Base-by-base conservation (phyloP, 2,888 invertebrate species). In the Drosophila mimica region DNA sequence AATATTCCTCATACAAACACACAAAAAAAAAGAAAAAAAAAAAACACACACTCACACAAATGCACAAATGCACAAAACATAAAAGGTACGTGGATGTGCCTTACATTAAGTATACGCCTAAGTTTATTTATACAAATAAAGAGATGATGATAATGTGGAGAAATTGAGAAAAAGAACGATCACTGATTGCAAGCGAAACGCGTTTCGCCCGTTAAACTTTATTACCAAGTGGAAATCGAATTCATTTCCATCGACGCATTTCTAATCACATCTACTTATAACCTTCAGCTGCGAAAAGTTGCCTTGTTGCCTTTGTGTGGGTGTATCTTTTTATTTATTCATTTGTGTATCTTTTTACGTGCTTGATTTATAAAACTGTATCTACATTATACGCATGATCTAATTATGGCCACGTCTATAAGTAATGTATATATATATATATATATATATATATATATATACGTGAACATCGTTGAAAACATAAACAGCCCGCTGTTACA, bases 51-150 rank as follows among this genome's bases (percentile, higher is more conserved):
- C 77, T 73, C 77, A 88, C 88, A 84, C 64, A 81, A 70, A 73
- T 65, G 57, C 53, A 70, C n/a, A n/a, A 70, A 72, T 60, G 48
- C 60, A 74, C 60, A 60, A 61, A 61, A 72, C 48, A 68, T 60
- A 70, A 77, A 73, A 76, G 82, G 72, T 76, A 76, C 58, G 33
- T 73, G 69, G 72, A 70, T 73, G 71, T 68, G 76, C 75, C 74
- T 81, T 74, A 78, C 38, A 78, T 91, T 91, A 91, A 91, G 91
- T 91, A 88, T 88, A 89, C 82, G 84, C 82, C 89, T 91, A 91
- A 91, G 91, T 81, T 91, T 77, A 88, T 91, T 88, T 85, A 88
- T 85, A 78, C 68, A 88, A 85, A 82, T 65, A 83, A 79, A 76
- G 74, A 81, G 76, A 80, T 65, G 70, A 79, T 71, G 68, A 74